Conservation (phyloP, 2,797 vertebrate genomes). For the Sebastes steindachneri region DNA sequence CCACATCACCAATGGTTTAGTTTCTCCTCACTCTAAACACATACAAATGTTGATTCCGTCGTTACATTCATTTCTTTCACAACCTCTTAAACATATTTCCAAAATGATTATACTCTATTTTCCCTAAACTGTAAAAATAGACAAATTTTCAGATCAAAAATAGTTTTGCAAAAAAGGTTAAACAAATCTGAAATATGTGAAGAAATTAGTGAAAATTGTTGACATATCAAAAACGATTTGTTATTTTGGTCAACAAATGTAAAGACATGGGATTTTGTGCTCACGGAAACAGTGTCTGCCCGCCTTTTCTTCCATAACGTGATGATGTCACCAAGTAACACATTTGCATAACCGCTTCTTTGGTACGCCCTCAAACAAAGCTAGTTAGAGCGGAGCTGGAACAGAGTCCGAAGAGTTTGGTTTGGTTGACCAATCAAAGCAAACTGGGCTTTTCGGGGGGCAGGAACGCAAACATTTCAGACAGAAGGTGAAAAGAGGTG, state of each 20-base stretch:
- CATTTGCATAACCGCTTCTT: no score
- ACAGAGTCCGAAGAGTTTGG: no score
- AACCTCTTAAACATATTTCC: not conserved
- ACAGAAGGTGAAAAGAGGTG: no score
- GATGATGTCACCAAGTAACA: no score
- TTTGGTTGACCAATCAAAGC: no score
- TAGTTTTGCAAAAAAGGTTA: rapidly evolving
- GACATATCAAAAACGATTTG: not conserved
- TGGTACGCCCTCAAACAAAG: no score
- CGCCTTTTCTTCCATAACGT: no score
- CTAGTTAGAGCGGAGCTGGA: no score
- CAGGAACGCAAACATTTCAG: no score
- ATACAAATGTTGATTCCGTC: not conserved
- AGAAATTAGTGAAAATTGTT: rapidly evolving
- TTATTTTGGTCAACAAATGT: not conserved
- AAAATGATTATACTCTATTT: not conserved
- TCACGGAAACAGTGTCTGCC: not conserved
- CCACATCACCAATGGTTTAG: not conserved
- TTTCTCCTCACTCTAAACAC: not conserved
- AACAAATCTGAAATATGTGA: not conserved
- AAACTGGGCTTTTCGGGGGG: no score
- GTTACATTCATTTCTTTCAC: not conserved
- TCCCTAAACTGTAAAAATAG: not conserved
- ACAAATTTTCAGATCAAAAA: not conserved
- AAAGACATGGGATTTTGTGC: not conserved